These are phyloP conservation scores for Hippocampus guttulatus DNA, from an alignment of 2,113 vertebrate species.

Conservation along the genomic window DNA sequence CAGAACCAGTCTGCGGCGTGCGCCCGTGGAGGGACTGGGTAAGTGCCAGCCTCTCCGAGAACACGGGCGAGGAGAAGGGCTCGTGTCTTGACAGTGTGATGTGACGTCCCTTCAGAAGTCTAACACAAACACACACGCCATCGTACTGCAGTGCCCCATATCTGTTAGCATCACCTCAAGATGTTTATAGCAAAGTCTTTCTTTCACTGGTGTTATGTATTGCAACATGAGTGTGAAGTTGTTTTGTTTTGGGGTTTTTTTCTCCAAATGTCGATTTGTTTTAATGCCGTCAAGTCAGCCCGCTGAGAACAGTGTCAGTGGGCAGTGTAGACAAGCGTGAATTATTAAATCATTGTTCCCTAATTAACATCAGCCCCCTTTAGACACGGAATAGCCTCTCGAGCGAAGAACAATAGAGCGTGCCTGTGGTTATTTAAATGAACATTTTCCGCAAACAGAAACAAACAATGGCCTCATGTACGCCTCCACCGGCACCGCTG, in stretches of 20 bases:
- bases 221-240: slow-evolving; percentile 43
- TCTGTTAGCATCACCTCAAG: slow-evolving; percentile 56
- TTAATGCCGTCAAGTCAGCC: slow-evolving; percentile 43
- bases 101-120: slow-evolving; percentile 55
- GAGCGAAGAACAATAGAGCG: slow-evolving; percentile 28
- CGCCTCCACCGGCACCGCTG: neutral
- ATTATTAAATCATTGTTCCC: slow-evolving; percentile 60
- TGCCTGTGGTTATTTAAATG: slow-evolving; percentile 19
- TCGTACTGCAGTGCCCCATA: slow-evolving; percentile 39
- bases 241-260: slow-evolving; percentile 29
- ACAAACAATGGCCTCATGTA: slow-evolving; percentile 22
- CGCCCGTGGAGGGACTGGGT: slow-evolving; percentile 56
- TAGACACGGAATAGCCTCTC: slow-evolving; percentile 38
- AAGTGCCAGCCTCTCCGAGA: slow-evolving; percentile 62
- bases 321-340: slow-evolving; percentile 49
- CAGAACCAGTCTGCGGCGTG: slow-evolving; percentile 68
- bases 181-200: slow-evolving; percentile 48
- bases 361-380: slow-evolving; percentile 54
- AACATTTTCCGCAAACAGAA: slow-evolving; percentile 8
- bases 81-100: slow-evolving; percentile 54
- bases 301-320: slow-evolving; percentile 48
- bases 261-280: slow-evolving; percentile 16
- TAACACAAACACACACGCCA: slow-evolving; percentile 28
- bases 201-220: slow-evolving; percentile 43
- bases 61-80: slow-evolving; percentile 37